These are phyloP conservation scores for Phenganax stokvisi DNA, from an alignment of 92 coral and sea anemone species.

Conservation along the genomic window DNA sequence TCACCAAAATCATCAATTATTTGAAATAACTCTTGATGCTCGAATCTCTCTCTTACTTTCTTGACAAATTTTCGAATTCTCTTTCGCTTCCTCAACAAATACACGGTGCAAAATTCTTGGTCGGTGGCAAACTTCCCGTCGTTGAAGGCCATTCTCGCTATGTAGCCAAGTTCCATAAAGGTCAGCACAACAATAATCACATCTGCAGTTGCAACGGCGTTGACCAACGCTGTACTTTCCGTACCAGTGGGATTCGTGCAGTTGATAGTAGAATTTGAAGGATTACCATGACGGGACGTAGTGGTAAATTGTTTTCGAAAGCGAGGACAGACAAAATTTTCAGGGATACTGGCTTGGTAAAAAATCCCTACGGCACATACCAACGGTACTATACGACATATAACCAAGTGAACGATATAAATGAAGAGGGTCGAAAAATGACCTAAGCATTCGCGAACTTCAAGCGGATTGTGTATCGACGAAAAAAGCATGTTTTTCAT, in stretches of 20 bases:
- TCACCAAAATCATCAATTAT: background rate
- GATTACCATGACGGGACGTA: background rate
- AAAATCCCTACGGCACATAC: background rate
- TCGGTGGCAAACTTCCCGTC: background rate
- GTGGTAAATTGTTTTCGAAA: background rate
- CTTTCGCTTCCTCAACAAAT: constrained; percentile 1
- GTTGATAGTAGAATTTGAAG: background rate
- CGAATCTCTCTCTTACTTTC: background rate
- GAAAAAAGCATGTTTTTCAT: background rate
- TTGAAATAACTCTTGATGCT: background rate
- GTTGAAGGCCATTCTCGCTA: background rate
- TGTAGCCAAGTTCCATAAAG: background rate
- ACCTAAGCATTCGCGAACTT: constrained; percentile 2
- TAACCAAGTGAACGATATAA: background rate
- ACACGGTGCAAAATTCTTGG: background rate
- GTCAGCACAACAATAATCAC: background rate
- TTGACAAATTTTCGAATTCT: background rate
- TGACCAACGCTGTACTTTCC: background rate
- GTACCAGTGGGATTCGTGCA: background rate
- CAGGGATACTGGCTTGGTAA: background rate
- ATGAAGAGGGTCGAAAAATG: background rate
- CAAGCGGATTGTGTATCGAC: background rate
- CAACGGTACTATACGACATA: constrained; percentile 4
- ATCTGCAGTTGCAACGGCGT: background rate
- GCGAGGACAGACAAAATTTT: background rate